Evolutionary conservation across 2,888 invertebrate species (phyloP), one percentile per base, ranked within the genome.

Genomic region (Nowickia ferox): DNA sequence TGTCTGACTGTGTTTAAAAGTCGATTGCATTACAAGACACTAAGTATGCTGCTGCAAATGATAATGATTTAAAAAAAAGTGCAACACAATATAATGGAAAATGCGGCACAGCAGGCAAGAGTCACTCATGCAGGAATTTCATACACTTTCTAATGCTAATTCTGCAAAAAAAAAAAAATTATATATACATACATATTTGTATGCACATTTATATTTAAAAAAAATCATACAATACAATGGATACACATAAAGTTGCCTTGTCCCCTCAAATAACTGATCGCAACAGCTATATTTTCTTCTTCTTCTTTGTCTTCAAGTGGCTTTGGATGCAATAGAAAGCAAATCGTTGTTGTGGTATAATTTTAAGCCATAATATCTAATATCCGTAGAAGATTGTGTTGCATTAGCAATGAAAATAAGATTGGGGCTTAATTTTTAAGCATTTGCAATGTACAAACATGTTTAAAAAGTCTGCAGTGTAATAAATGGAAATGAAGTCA

Each of bases 141-240:
- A 66, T 85, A 85, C 85, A 68, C 79, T 86, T 85, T 81, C 88
- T 87, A 86, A 84, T 84, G 87, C 88, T 87, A 81, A 80, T 84
- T 83, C 68, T 79, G 69, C 86, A 72, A 66, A 19, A 74, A 68
- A 11, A 55, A 59, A 42, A 19, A 40, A 10, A 65, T 44, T 11
- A 55, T 57, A 17, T 55, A 68, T 30, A 30, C 30, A 30, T 30
- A 53, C 13, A 44, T 57, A n/a, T 53, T 51, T 22, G n/a, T n/a
- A n/a, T n/a, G n/a, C n/a, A n/a, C n/a, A n/a, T n/a, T n/a, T n/a
- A n/a, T n/a, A n/a, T n/a, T n/a, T n/a, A n/a, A 19, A 13, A 59
- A 59, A 48, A 66, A 75, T 48, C 48, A 15, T 44, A 74, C 80
- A 81, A 59, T 57, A n/a, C 61, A 61, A 55, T 30, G 38, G 46